Conservation (phyloP, 2,888 invertebrate genomes). For the Boloria euphrosyne region DNA sequence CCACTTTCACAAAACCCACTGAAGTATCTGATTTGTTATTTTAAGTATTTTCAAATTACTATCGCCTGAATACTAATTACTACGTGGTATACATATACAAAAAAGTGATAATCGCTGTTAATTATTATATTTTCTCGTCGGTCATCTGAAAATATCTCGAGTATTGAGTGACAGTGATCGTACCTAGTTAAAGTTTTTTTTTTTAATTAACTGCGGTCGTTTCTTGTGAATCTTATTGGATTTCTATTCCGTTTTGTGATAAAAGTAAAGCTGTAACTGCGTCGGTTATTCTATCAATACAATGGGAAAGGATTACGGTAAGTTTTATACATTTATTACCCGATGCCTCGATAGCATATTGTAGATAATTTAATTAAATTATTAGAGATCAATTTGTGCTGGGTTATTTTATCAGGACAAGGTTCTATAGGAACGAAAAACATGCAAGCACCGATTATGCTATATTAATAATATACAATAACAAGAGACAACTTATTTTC, state of each 20-base stretch:
- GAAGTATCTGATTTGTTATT: conserved; percentile 8
- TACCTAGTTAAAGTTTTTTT: background rate
- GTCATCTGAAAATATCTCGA: conserved; percentile 37
- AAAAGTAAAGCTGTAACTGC: conserved; percentile 2
- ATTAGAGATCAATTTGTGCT: too few species aligned
- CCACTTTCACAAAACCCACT: conserved; percentile 17
- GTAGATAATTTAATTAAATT: conserved; percentile 1
- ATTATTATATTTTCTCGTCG: conserved; percentile 39
- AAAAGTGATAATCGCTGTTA: conserved; percentile 36
- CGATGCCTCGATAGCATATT: background rate
- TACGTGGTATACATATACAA: background rate
- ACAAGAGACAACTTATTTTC: too few species aligned
- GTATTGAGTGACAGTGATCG: conserved; percentile 17
- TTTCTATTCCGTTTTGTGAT: background rate
- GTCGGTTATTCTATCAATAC: conserved; percentile 18
- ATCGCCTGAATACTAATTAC: background rate
- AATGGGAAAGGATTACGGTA: conserved; percentile 71
- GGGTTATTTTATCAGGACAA: background rate
- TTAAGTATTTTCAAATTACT: conserved; percentile 12
- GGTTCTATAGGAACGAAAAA: too few species aligned
- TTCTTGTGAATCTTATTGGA: background rate
- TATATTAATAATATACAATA: too few species aligned
- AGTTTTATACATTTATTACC: conserved; percentile 26
- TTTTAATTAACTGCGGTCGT: background rate
- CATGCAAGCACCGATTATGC: too few species aligned